A percentile compares a stretch with the other conserved stretches of the same genome.
Evolutionary conservation across 2,113 vertebrate species (phyloP).

Genomic region (Okapia johnstoni): DNA sequence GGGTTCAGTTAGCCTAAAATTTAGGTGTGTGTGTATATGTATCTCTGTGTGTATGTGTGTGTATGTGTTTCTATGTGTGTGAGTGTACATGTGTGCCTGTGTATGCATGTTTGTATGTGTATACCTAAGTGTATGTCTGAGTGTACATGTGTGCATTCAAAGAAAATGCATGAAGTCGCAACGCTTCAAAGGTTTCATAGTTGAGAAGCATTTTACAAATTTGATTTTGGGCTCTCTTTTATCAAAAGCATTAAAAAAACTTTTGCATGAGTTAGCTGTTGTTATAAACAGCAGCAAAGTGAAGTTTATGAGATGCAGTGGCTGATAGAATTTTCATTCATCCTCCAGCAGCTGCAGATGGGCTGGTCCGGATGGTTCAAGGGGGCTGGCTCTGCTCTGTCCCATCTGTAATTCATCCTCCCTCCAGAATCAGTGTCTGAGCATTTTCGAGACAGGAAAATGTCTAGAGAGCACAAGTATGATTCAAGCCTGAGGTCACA

Average conservation of each 20-base stretch:
- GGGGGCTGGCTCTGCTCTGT: background rate
- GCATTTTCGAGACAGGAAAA: background rate
- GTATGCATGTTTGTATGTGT: background rate
- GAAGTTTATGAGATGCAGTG: background rate
- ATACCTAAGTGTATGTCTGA: fast-evolving
- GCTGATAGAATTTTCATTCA: background rate
- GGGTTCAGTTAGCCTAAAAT: background rate
- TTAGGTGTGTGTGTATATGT: background rate
- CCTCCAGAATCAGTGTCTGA: background rate
- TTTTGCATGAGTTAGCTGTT: background rate
- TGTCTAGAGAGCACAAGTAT: background rate
- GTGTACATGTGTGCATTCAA: background rate
- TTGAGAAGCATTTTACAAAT: background rate
- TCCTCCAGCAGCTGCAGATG: background rate
- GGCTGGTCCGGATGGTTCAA: background rate
- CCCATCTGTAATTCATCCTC: background rate
- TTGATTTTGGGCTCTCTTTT: background rate
- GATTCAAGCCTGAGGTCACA: background rate
- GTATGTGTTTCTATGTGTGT: background rate
- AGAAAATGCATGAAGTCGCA: background rate
- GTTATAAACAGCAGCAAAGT: background rate
- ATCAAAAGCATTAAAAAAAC: background rate
- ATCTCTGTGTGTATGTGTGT: background rate
- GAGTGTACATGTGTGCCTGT: background rate
- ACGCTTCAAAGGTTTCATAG: background rate